Conservation (phyloP, 2,888 invertebrate genomes). For the Amblyjoppa proteus region DNA sequence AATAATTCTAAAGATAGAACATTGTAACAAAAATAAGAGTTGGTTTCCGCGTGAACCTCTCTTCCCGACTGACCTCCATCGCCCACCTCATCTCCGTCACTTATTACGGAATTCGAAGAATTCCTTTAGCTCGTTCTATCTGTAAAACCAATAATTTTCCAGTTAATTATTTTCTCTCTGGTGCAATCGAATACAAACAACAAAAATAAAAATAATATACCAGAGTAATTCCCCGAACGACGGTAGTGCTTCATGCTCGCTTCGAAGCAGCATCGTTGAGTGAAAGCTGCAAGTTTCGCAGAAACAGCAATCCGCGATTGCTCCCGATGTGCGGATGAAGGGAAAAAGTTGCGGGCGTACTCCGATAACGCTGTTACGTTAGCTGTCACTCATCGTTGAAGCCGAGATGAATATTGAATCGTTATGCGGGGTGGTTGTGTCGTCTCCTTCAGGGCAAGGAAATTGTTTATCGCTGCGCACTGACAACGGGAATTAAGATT, state of each 20-base stretch:
- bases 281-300: background rate
- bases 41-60: no score
- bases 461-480: constrained; percentile 76
- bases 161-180: background rate
- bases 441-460: constrained; percentile 63
- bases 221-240: constrained; percentile 19
- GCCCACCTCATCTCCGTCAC: background rate
- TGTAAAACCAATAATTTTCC: constrained; percentile 13
- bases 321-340: constrained; percentile 20
- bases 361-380: constrained; percentile 73
- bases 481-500: constrained; percentile 77
- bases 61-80: no score
- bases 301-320: constrained; percentile 44
- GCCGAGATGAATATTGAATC: constrained; percentile 75
- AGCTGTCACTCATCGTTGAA: constrained; percentile 75
- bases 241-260: constrained; percentile 24
- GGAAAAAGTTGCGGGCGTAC: constrained; percentile 50
- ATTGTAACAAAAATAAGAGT: no score
- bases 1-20: no score
- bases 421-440: constrained; percentile 47
- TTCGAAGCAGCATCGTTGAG: constrained; percentile 20
- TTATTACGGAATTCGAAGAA: constrained; percentile 1
- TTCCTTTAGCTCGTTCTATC: background rate
- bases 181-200: background rate
- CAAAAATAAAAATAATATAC: background rate